Evolutionary conservation across 1,140 invertebrate species (phyloP).

Genomic region (Bombus impatiens): DNA sequence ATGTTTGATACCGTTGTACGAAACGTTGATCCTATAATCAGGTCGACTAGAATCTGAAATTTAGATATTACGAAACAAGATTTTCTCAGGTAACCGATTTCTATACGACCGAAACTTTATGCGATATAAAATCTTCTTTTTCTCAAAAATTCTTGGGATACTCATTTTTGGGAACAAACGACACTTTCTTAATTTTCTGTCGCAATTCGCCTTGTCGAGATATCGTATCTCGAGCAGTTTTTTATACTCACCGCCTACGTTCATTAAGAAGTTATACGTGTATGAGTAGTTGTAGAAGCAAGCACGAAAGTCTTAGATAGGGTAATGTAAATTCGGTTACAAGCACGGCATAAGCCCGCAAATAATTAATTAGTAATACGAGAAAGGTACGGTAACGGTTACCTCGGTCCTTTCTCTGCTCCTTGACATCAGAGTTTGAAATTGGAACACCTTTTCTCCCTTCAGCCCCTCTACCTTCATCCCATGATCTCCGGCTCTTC

Average conservation of each 20-base stretch:
- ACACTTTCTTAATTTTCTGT: too few species aligned
- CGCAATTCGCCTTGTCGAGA: too few species aligned
- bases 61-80: too few species aligned
- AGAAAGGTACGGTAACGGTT: constrained; percentile 72
- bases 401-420: constrained; percentile 64
- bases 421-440: constrained; percentile 69
- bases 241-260: neutral
- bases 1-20: neutral
- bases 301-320: neutral
- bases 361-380: constrained; percentile 80
- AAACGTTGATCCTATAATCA: too few species aligned
- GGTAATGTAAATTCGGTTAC: constrained; percentile 69
- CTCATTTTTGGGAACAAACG: rapidly evolving
- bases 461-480: neutral
- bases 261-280: too few species aligned
- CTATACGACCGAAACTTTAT: too few species aligned
- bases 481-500: too few species aligned
- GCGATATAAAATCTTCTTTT: too few species aligned
- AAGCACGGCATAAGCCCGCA: constrained; percentile 67
- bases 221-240: neutral
- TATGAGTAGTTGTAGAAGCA: neutral
- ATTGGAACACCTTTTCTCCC: constrained; percentile 62
- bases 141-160: too few species aligned
- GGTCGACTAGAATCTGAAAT: too few species aligned
- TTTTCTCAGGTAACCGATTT: too few species aligned